These are phyloP conservation scores for Periparus ater DNA, from an alignment of 2,797 vertebrate genomes.

Conservation along the genomic window DNA sequence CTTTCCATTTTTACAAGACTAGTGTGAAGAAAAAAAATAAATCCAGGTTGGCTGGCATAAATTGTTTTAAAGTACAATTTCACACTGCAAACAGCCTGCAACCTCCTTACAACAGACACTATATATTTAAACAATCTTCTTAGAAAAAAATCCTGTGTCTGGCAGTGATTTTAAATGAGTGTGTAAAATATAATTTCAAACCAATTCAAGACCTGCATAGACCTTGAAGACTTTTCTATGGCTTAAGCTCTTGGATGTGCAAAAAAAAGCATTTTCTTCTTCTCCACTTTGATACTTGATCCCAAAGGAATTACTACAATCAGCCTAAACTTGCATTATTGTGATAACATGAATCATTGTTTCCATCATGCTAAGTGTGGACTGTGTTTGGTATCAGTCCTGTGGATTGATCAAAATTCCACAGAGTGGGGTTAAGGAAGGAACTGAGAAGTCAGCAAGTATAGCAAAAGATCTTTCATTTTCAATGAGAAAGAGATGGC, in stretches of 20 bases:
- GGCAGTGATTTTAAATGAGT: not conserved
- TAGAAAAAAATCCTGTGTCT: not conserved
- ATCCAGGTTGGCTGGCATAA: not conserved
- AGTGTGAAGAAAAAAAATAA: not conserved
- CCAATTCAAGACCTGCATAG: not conserved
- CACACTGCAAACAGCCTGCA: not conserved
- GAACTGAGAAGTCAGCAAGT: not conserved
- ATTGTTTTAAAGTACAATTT: not conserved
- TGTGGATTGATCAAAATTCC: not conserved
- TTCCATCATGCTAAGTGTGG: not conserved
- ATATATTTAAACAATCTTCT: not conserved
- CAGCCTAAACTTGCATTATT: not conserved
- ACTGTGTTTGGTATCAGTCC: not conserved
- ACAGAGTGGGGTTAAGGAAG: not conserved
- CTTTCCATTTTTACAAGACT: constrained; percentile 14
- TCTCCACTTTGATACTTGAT: not conserved
- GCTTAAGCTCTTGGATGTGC: not conserved
- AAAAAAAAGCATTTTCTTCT: not conserved
- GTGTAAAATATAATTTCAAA: not conserved
- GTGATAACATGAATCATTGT: not conserved
- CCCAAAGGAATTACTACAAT: not conserved
- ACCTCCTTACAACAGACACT: not conserved
- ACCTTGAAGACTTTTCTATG: not conserved
- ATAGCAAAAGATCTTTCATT: not conserved
- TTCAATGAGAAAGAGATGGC: not conserved